Evolutionary conservation across 1,140 invertebrate genomes (phyloP), one percentile per base, ranked within the genome.

Genomic region (Leptinotarsa undecemlineata): DNA sequence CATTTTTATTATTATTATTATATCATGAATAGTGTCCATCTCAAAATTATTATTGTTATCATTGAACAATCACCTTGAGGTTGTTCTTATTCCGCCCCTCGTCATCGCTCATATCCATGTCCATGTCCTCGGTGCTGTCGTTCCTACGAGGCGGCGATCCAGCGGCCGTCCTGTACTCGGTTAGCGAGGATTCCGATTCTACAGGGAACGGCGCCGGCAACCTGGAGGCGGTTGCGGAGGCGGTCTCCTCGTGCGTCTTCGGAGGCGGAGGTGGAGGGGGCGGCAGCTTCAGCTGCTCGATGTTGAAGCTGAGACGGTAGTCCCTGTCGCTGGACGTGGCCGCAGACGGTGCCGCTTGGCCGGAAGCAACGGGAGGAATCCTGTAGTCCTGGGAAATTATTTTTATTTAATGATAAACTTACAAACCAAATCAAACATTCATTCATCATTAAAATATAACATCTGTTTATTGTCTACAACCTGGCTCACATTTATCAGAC

Each of bases 81-180:
- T 71, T 71, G 11, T 42, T 42, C 33, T 42, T 42, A 42, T 23
- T 6, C 17, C 20, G 19, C 4, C 33, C 21, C 62, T 71, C 70
- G n/a, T 92, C 91, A 76, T 92, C 91, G 21, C 90, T 92, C 86
- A 92, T 88, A 68, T 92, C 91, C 91, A 92, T 92, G 74, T 92
- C 91, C 48, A 92, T 88, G 77, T 88, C 90, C 79, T 90, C 90
- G 8, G 90, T 88, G 83, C 89, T 91, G 77, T 91, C 90, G 61
- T 84, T 78, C 3, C 80, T 21, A 78, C 77, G 19, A 13, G 63
- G 67, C 33, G 33, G 33, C 21, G 66, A 75, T 23, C 19, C 72
- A n/a, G 21, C 17, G 14, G 23, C 14, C 8, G 60, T 62, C 15
- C 33, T 73, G 33, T 42, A 42, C 8, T 42, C 33, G 2, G 33